Evolutionary conservation across 2,797 vertebrate species (phyloP), one percentile per base, ranked within the genome.

Genomic region (Microctenopoma lineatum): DNA sequence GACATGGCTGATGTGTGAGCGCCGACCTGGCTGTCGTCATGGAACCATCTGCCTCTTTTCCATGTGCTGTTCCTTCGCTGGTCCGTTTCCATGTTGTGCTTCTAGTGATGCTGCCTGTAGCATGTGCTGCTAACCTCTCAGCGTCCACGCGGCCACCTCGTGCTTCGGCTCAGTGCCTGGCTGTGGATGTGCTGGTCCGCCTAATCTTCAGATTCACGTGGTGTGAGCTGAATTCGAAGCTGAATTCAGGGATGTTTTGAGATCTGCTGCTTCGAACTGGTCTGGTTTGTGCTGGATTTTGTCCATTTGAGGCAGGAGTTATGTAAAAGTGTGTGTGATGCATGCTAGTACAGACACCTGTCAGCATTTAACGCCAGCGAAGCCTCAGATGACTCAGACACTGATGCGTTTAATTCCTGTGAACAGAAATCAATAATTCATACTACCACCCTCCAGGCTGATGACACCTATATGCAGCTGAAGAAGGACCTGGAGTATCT

Each of bases 401-500:
- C 18, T 54, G 5, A 48, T 50, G 47, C 16, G 21, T 45, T 71
- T 4, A 14, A 13, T 16, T 41, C 25, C 53, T 29, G 11, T 25
- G 3, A 10, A 32, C 50, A 39, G 54, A 53, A 21, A 59, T 59
- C 15, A 18, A 25, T 72, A 75, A 73, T 57, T n/a, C 1, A 15
- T 7, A 4, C 58, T 62, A 36, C 59, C 72, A 14, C 50, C 65
- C 59, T 90, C 57, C 85, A 98, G 97, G 94, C 92, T 15, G 97
- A 99, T 60, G 97, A 98, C 75, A 96, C 96, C 53, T 98, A 98
- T 1, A 90, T 96, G 76, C 96, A 97, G 87, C 89, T 99, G 92
- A 99, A 98, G 94, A 97, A 98, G 88, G 96, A 98, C 83, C 79
- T 99, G 92, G 96, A 98, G 73, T 98, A 97, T 89, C 87, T 99